Evolutionary conservation across 2,113 vertebrate species (phyloP).

Genomic region (Neoarius graeffei): DNA sequence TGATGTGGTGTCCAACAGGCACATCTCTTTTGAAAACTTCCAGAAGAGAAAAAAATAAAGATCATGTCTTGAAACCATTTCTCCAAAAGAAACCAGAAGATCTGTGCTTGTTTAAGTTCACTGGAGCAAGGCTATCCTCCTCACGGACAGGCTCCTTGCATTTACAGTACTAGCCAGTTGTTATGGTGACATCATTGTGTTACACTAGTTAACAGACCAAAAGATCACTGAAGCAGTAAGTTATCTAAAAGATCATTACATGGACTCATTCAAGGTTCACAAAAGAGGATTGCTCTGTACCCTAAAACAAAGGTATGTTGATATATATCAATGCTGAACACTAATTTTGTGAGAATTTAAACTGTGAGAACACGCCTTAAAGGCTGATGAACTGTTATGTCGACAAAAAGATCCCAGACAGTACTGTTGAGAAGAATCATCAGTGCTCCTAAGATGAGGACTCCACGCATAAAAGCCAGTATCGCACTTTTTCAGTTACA

Average conservation of each 20-base stretch:
- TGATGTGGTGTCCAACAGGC: constrained; percentile 81
- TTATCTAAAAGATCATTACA: constrained; percentile 29
- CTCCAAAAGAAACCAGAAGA: neutral
- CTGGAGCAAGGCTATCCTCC: constrained; percentile 48
- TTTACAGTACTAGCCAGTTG: constrained; percentile 54
- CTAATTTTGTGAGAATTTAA: constrained; percentile 29
- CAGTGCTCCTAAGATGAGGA: constrained; percentile 27
- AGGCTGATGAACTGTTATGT: constrained; percentile 24
- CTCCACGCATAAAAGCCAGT: constrained; percentile 30
- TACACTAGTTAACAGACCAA: constrained; percentile 27
- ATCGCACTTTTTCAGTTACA: constrained; percentile 30
- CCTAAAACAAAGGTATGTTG: neutral
- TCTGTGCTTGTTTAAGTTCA: constrained; percentile 10
- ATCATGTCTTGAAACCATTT: neutral
- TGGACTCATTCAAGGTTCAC: constrained; percentile 5
- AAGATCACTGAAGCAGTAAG: constrained; percentile 38
- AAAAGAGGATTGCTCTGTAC: constrained; percentile 18
- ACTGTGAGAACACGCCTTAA: constrained; percentile 37
- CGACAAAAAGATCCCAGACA: neutral
- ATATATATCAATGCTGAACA: constrained; percentile 32
- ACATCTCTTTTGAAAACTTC: constrained; percentile 93
- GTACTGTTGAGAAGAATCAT: constrained; percentile 19
- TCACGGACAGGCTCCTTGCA: constrained; percentile 52
- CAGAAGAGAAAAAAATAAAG: constrained; percentile 32
- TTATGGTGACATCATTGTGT: constrained; percentile 61